Evolutionary conservation across 2,113 vertebrate genomes (phyloP).

Genomic region (Bufo gargarizans): DNA sequence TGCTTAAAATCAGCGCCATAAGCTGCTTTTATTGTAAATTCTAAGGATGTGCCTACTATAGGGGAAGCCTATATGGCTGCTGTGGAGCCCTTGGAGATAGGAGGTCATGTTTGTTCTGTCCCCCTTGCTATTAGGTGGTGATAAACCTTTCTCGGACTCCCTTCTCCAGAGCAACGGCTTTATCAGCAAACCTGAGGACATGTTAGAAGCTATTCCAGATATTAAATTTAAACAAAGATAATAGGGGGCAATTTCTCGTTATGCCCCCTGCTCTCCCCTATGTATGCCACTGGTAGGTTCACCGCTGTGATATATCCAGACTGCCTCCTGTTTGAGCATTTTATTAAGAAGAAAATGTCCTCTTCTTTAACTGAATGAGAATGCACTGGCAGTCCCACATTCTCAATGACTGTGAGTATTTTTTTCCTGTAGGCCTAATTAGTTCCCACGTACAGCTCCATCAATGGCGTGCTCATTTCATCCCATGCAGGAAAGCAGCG

Average conservation of each 20-base stretch:
- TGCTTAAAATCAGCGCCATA: too few species aligned
- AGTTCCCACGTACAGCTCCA: conserved; percentile 9
- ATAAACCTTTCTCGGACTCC: not conserved
- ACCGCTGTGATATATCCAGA: not conserved
- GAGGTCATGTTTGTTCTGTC: not conserved
- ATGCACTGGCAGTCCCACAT: not conserved
- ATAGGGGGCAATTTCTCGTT: not conserved
- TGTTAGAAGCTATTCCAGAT: too few species aligned
- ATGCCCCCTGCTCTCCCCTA: too few species aligned
- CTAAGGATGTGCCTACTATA: not conserved
- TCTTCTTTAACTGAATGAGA: not conserved
- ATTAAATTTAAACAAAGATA: not conserved
- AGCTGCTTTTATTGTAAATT: too few species aligned
- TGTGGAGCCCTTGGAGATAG: not conserved
- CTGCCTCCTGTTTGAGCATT: not conserved
- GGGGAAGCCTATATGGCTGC: too few species aligned
- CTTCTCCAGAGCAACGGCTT: not conserved
- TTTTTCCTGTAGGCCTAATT: conserved; percentile 16
- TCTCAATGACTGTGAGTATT: conserved; percentile 4
- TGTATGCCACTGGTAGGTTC: not conserved
- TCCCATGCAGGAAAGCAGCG: conserved; percentile 5
- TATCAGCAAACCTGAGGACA: not conserved
- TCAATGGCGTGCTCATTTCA: not conserved
- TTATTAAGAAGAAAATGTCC: not conserved
- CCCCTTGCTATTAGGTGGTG: not conserved